Conservation (phyloP, 2,888 invertebrate genomes). For the Dermolepida albohirtum region DNA sequence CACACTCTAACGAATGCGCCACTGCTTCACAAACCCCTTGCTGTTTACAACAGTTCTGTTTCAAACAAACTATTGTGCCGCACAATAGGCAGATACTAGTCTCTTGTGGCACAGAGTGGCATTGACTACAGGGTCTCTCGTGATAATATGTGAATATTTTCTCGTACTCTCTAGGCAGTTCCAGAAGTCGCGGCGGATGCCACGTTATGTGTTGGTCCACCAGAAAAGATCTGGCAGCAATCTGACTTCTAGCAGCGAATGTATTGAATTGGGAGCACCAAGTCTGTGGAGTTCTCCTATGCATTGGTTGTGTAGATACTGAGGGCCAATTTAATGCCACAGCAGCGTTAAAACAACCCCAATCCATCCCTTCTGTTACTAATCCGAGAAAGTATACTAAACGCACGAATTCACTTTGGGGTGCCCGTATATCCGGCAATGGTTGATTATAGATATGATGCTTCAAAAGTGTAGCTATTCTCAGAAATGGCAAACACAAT, state of each 20-base stretch:
- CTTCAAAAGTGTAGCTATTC: slow-evolving; percentile 81
- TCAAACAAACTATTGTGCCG: slow-evolving; percentile 92
- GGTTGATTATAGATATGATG: slow-evolving; percentile 82
- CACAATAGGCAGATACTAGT: slow-evolving; percentile 93
- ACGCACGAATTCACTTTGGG: slow-evolving; percentile 80
- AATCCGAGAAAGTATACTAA: slow-evolving; percentile 84
- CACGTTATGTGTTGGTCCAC: slow-evolving; percentile 82
- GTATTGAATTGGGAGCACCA: slow-evolving; percentile 79
- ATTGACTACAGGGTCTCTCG: slow-evolving; percentile 87
- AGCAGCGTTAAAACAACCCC: slow-evolving; percentile 75
- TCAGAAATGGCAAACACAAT: slow-evolving; percentile 84
- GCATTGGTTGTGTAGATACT: slow-evolving; percentile 59
- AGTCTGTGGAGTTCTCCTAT: slow-evolving; percentile 64
- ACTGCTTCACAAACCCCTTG: slow-evolving; percentile 89
- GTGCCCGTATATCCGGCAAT: slow-evolving; percentile 74
- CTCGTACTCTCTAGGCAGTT: slow-evolving; percentile 91
- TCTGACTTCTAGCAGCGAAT: slow-evolving; percentile 69
- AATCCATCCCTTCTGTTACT: slow-evolving; percentile 75
- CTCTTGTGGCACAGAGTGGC: slow-evolving; percentile 90
- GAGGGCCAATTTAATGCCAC: slow-evolving; percentile 72
- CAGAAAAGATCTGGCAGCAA: slow-evolving; percentile 76
- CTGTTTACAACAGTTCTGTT: slow-evolving; percentile 87
- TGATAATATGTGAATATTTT: slow-evolving; percentile 94
- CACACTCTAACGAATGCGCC: slow-evolving; percentile 93
- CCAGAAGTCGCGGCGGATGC: slow-evolving; percentile 85